These are phyloP conservation scores for Timandra comae DNA, from an alignment of 2,888 invertebrate species.

Conservation along the genomic window DNA sequence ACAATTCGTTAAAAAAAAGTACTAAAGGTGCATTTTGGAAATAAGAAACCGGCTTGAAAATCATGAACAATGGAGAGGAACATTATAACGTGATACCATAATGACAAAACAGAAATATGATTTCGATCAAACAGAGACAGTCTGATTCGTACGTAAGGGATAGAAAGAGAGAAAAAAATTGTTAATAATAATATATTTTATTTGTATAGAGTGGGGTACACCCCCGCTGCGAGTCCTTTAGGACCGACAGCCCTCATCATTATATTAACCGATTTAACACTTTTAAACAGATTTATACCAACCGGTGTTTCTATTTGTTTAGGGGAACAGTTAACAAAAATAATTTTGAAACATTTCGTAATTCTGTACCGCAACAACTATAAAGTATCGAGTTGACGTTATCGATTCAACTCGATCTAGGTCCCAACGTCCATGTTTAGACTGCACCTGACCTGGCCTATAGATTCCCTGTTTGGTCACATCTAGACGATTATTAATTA, in stretches of 20 bases:
- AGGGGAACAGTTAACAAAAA: conserved; percentile 23
- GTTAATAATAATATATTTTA: conserved; percentile 77
- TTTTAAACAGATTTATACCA: conserved; percentile 69
- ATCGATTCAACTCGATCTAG: conserved; percentile 41
- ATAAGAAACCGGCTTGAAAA: conserved; percentile 69
- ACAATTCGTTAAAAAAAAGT: conserved; percentile 54
- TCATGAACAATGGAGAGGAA: conserved; percentile 71
- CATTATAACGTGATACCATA: conserved; percentile 72
- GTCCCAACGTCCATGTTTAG: conserved; percentile 45
- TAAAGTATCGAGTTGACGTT: conserved; percentile 36
- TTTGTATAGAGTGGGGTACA: conserved; percentile 76
- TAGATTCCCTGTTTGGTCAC: conserved; percentile 51
- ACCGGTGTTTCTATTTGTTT: conserved; percentile 46
- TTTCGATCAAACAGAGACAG: conserved; percentile 69
- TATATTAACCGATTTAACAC: conserved; percentile 77
- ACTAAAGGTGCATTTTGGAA: conserved; percentile 59
- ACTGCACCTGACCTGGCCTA: conserved; percentile 41
- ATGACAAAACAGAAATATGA: conserved; percentile 77
- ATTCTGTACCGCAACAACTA: conserved; percentile 11
- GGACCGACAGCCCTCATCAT: conserved; percentile 74
- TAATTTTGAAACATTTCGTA: too few species aligned
- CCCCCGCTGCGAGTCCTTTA: conserved; percentile 76
- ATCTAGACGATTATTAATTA: conserved; percentile 49
- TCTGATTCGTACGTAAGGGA: conserved; percentile 38
- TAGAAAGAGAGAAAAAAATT: conserved; percentile 53